Evolutionary conservation across 2,113 vertebrate genomes (phyloP).

Genomic region (Ictidomys tridecemlineatus): DNA sequence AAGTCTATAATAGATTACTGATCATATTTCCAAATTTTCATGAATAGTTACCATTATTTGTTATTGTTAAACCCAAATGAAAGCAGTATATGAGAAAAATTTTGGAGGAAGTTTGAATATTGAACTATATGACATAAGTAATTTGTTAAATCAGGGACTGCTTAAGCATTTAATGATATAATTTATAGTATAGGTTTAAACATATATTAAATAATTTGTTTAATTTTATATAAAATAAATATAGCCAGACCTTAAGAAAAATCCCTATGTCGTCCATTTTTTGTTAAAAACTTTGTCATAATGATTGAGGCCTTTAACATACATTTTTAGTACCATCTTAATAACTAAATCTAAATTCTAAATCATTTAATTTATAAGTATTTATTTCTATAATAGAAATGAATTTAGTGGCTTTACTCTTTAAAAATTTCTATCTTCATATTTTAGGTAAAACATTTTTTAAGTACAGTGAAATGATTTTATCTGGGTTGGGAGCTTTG

Average conservation of each 20-base stretch:
- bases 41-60: background rate
- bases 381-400: background rate
- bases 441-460: conserved; percentile 11
- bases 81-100: background rate
- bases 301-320: background rate
- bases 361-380: background rate
- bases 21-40: background rate
- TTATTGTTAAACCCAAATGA: conserved; percentile 1
- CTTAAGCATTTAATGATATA: background rate
- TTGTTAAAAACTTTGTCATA: background rate
- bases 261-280: background rate
- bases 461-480: background rate
- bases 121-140: background rate
- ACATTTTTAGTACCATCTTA: conserved; percentile 16
- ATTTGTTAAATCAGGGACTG: background rate
- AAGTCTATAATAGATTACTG: background rate
- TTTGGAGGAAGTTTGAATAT: background rate
- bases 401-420: background rate
- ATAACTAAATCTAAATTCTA: conserved; percentile 29
- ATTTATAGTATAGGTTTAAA: background rate
- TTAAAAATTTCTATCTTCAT: background rate
- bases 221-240: background rate
- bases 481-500: background rate
- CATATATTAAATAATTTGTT: background rate
- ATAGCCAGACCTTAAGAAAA: background rate